phyloP scores from a whole-genome alignment of 2,888 invertebrate genomes.

The Agriotes lineatus region DNA sequence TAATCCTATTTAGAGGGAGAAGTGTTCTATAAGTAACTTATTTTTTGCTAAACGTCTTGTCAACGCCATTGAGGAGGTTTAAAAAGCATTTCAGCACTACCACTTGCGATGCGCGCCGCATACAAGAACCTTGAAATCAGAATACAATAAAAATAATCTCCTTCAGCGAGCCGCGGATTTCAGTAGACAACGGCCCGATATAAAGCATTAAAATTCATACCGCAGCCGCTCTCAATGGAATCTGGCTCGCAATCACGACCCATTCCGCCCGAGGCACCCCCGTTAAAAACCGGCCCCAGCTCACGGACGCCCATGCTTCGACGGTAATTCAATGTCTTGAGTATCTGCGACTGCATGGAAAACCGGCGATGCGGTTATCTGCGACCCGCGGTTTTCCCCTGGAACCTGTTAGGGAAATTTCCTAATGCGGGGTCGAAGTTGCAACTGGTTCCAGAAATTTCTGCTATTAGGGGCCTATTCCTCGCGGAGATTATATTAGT shows the following conservation, averaged over 20 bases:
- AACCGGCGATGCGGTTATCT: slow-evolving; percentile 5
- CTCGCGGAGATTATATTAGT: slow-evolving; percentile 10
- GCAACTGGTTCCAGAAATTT: slow-evolving; percentile 6
- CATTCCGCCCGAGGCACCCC: slow-evolving; percentile 27
- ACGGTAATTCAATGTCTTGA: slow-evolving; percentile 8
- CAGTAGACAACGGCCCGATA: slow-evolving; percentile 34
- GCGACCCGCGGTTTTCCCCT: slow-evolving; percentile 11
- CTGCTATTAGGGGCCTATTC: slow-evolving; percentile 14
- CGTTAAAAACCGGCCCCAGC: slow-evolving; percentile 11
- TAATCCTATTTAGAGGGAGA: no score
- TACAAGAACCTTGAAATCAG: slow-evolving; percentile 20
- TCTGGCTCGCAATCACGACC: slow-evolving; percentile 44
- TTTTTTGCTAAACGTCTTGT: no score
- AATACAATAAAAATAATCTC: slow-evolving; percentile 44
- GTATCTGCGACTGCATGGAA: background rate
- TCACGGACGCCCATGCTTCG: background rate
- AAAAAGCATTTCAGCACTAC: no score
- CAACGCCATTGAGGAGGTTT: no score
- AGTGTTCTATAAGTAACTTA: no score
- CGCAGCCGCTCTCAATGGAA: slow-evolving; percentile 43
- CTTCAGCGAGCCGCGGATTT: slow-evolving; percentile 21
- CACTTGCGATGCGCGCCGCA: background rate
- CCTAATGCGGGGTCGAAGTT: slow-evolving; percentile 1
- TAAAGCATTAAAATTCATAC: slow-evolving; percentile 47
- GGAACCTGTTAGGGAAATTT: slow-evolving; percentile 13